Evolutionary conservation across 2,113 vertebrate genomes (phyloP).

Genomic region (Silurus meridionalis): DNA sequence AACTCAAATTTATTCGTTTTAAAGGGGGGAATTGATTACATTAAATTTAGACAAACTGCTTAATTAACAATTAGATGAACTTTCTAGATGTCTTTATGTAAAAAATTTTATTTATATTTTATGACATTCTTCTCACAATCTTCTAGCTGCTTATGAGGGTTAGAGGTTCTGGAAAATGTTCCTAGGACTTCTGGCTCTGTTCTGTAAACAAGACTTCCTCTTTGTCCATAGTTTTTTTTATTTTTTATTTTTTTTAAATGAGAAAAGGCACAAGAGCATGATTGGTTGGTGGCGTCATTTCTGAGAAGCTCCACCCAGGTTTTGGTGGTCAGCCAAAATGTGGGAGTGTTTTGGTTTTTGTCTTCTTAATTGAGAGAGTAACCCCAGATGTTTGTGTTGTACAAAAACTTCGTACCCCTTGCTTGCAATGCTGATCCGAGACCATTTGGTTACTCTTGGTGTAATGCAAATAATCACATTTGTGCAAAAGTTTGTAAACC

Average conservation of each 20-base stretch:
- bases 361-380: background rate
- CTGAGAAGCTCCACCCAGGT: background rate
- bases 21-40: background rate
- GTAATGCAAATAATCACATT: background rate
- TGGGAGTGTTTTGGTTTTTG: no score
- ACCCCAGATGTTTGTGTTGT: background rate
- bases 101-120: no score
- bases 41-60: no score
- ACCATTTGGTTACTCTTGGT: background rate
- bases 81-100: no score
- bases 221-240: no score
- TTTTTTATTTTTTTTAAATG: background rate
- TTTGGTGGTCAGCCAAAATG: background rate
- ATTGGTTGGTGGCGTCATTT: background rate
- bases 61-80: no score
- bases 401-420: background rate
- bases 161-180: background rate
- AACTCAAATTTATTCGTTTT: background rate
- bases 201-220: background rate
- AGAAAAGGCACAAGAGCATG: background rate
- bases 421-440: background rate
- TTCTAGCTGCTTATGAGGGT: background rate
- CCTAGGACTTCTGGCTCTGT: background rate
- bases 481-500: background rate
- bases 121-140: no score